phyloP scores from a whole-genome alignment of 2,797 vertebrate genomes.

The Sorex maritimensis region DNA sequence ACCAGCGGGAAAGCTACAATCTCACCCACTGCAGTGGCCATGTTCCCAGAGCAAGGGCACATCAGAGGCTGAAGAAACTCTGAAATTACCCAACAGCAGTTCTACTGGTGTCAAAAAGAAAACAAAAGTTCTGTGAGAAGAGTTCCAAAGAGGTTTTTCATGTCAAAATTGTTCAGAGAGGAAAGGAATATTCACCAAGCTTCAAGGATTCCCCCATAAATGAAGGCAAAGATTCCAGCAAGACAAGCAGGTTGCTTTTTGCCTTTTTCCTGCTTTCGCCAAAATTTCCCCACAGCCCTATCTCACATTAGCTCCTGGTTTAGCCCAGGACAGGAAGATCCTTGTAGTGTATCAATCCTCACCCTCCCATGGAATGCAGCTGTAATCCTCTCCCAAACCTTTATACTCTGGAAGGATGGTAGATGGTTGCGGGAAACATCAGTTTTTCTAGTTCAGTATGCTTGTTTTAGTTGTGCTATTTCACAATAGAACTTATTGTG shows the following conservation, averaged over 20 bases:
- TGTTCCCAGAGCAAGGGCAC: not conserved
- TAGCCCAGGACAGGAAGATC: no score
- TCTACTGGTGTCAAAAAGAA: not conserved
- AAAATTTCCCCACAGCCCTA: not conserved
- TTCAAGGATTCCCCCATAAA: not conserved
- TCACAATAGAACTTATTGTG: no score
- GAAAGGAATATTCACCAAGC: constrained; percentile 13
- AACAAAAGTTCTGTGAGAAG: not conserved
- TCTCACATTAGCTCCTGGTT: no score
- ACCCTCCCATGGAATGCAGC: no score
- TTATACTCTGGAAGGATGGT: no score
- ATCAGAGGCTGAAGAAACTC: not conserved
- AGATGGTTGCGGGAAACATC: no score
- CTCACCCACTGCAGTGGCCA: not conserved
- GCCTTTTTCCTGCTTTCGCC: not conserved
- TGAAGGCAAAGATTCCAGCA: not conserved
- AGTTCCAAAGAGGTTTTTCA: not conserved
- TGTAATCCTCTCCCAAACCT: no score
- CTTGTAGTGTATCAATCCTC: no score
- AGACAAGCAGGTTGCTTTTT: not conserved
- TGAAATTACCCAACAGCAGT: no score
- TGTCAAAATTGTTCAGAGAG: not conserved
- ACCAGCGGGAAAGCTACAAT: not conserved
- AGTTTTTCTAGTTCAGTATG: no score
- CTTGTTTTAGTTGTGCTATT: no score